These are phyloP conservation scores for crab-eating macaque (Macaca fascicularis) DNA, from an alignment of 2,113 vertebrate species.

Conservation along the genomic window T2T-MFA8v1.1 NC_088377.1:125841501-125842000, in stretches of 20 bases:
- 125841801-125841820: not conserved
- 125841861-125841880: too few relatives aligned
- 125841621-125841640: not conserved
- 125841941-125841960: too few relatives aligned
- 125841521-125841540: not conserved
- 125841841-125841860: not conserved
- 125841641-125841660: not conserved
- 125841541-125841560: slow-evolving; percentile 27
- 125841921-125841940: too few relatives aligned
- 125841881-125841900: too few relatives aligned
- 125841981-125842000: too few relatives aligned
- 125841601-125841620: not conserved
- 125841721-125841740: not conserved
- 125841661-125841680: not conserved
- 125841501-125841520: not conserved
- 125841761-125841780: not conserved
- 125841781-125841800: not conserved
- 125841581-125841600: not conserved
- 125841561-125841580: not conserved
- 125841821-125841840: not conserved
- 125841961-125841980: too few relatives aligned
- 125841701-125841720: not conserved
- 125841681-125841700: not conserved
- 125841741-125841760: not conserved
- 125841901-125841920: too few relatives aligned